Base-by-base conservation (phyloP, 2,797 vertebrate species). In the Hafferia zeledoni region DNA sequence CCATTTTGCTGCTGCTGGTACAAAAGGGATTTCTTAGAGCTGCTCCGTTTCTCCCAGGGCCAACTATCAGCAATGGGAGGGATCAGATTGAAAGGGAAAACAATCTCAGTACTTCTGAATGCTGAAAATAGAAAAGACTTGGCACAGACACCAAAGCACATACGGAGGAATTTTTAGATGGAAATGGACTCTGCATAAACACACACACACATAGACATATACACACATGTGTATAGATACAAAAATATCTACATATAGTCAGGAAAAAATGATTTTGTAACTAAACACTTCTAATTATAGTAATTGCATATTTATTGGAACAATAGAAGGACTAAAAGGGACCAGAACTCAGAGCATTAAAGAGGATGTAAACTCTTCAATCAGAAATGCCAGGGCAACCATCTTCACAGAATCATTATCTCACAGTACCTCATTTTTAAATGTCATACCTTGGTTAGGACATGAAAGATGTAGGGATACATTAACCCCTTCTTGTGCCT, bases 391-490 rank as follows among this genome's bases (percentile, higher is more conserved):
- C 81, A 72, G 46, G 8, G n/a, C 27, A 56, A 39, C 83, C 89
- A 77, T 30, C 65, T 76, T 87, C 64, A 68, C 43, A 76, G 52
- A 83, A 65, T 24, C 20, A 10, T 39, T 76, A 56, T 17, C 52
- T 79, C 55, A 44, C 18, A 77, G 39, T 13, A 53, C 2, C 3
- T 53, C 5, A 50, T 53, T 70, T 72, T 43, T 3, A 71, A 85
- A 43, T 57, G 33, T 33, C 96, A 81, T 97, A 99, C 99, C 99
- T 99, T 99, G 68, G 99, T 99, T 94, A 99, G 98, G 78, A 99
- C 96, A 55, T 99, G 99, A 97, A 99, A 99, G 97, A 99, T 99
- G 97, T 99, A 99, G 49, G 99, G 99, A 97, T 99, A 99, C 99
- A 99, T 99, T 72, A 99, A 98, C 87, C 99, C 99, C 96, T 99